phyloP scores from a whole-genome alignment of 2,113 vertebrate genomes.

The Sclerurus mexicanus region DNA sequence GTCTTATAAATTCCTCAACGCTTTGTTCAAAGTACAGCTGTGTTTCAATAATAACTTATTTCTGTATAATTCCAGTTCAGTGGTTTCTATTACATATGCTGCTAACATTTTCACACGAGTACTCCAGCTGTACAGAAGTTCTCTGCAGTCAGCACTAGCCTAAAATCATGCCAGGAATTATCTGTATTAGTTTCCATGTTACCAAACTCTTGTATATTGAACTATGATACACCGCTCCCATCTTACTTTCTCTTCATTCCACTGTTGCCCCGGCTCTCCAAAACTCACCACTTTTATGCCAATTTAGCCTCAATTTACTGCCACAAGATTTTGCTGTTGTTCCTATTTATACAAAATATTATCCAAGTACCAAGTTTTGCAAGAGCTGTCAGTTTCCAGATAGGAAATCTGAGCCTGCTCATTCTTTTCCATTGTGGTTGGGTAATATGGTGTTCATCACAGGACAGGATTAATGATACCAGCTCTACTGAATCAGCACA shows the following conservation, averaged over 20 bases:
- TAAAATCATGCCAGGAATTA: background rate
- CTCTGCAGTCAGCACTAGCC: background rate
- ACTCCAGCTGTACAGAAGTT: constrained; percentile 12
- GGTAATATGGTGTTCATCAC: background rate
- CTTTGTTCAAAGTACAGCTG: constrained; percentile 56
- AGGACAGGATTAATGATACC: background rate
- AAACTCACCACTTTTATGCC: background rate
- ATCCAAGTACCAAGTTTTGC: background rate
- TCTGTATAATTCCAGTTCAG: constrained; percentile 31
- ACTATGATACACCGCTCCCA: background rate
- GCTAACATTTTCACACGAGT: constrained; percentile 52
- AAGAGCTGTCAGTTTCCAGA: background rate
- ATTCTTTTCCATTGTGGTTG: background rate
- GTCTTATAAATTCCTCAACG: constrained; percentile 19
- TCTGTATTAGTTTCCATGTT: background rate
- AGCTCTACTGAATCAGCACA: background rate
- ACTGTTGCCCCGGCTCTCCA: background rate
- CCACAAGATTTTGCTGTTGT: background rate
- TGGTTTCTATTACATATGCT: constrained; percentile 42
- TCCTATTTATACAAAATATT: background rate
- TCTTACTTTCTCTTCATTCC: background rate
- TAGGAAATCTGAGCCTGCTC: background rate
- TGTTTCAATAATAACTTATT: constrained; percentile 54
- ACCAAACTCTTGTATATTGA: background rate
- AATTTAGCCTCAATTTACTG: background rate